Conservation (phyloP, 2,797 vertebrate species). For the Tapirus indicus region DNA sequence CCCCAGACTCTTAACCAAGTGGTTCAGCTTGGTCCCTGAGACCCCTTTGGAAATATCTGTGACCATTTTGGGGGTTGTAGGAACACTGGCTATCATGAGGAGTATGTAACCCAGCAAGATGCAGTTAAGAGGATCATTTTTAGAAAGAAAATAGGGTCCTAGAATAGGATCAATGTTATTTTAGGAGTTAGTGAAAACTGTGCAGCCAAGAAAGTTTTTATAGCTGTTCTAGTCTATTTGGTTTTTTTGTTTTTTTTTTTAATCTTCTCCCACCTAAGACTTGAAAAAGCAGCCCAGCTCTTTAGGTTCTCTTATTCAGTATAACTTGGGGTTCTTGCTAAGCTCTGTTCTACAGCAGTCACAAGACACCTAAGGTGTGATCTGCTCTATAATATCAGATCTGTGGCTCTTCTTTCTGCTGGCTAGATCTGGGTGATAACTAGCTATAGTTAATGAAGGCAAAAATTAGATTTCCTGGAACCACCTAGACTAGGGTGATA, state of each 20-base stretch:
- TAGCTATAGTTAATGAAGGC: not conserved
- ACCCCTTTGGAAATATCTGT: not conserved
- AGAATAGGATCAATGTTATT: not conserved
- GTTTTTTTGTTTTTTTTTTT: not conserved
- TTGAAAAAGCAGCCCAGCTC: not conserved
- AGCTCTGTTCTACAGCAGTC: not conserved
- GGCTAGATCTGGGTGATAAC: not conserved
- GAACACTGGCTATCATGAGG: not conserved
- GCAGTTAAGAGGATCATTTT: not conserved
- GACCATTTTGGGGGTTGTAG: not conserved
- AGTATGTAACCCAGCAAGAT: not conserved
- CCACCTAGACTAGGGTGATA: not conserved
- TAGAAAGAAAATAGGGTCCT: not conserved
- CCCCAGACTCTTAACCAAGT: not conserved
- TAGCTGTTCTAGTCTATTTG: not conserved
- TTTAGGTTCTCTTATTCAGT: not conserved
- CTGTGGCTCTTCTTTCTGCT: not conserved
- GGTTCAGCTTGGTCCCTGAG: not conserved
- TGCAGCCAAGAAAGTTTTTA: not conserved
- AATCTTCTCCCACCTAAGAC: not conserved
- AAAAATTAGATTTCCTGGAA: conserved; percentile 30
- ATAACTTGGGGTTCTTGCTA: not conserved
- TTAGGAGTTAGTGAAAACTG: conserved; percentile 5
- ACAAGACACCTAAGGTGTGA: not conserved
- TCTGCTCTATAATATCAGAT: not conserved